Conservation (phyloP, 2,113 vertebrate genomes). For the Canis aureus region DNA sequence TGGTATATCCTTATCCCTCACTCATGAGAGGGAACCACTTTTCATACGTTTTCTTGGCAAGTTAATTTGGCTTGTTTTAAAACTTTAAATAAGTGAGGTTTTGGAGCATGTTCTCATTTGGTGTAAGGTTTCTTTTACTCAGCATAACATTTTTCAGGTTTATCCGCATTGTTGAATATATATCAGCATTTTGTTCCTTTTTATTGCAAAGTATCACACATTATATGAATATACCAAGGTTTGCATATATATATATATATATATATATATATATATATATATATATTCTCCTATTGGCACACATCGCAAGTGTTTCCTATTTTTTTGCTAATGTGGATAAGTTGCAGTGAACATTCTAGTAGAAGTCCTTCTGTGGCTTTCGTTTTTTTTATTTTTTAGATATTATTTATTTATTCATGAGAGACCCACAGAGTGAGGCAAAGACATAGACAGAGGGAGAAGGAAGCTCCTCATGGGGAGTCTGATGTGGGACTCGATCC, state of each 20-base stretch:
- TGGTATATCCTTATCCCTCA: neutral
- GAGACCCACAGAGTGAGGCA: no score
- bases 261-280: no score
- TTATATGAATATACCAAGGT: neutral
- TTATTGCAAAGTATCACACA: neutral
- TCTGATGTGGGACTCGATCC: no score
- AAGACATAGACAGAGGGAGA: no score
- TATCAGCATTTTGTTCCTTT: neutral
- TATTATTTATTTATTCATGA: no score
- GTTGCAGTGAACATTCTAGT: neutral
- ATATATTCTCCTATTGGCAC: neutral
- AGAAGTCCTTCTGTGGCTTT: neutral
- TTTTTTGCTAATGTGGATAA: neutral
- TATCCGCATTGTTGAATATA: neutral
- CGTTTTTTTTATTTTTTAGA: no score
- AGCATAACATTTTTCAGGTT: neutral
- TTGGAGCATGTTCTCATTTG: neutral
- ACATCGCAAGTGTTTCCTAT: neutral
- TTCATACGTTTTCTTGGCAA: neutral
- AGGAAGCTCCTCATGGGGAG: no score
- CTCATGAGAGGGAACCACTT: neutral
- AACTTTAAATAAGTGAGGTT: neutral
- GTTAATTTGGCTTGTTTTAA: neutral
- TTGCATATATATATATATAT: neutral
- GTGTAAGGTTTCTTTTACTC: neutral